Percentiles rank a stretch among this genome's conserved stretches.
phyloP scores from a whole-genome alignment of 1,140 invertebrate genomes.

The Sminthurides bifidus region DNA sequence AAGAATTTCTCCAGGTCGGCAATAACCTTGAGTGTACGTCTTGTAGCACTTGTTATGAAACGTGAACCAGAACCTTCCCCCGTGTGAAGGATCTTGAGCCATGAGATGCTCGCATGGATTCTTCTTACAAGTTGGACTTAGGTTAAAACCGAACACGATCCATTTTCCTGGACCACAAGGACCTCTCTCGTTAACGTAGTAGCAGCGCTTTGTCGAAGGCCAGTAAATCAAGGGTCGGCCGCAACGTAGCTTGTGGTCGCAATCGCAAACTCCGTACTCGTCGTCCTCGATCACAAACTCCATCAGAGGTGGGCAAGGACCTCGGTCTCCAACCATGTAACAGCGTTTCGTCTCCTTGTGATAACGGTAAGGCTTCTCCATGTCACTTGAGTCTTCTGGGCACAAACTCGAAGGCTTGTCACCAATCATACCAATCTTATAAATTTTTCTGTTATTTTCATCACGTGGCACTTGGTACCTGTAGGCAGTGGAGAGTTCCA shows the following conservation, averaged over 20 bases:
- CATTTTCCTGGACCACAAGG: conserved; percentile 25
- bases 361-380: neutral
- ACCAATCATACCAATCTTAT: too few species aligned
- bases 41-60: conserved; percentile 22
- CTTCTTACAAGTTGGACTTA: conserved; percentile 16
- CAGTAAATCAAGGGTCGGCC: conserved; percentile 28
- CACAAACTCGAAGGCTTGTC: neutral
- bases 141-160: conserved; percentile 27
- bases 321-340: conserved; percentile 21
- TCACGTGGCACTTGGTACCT: too few species aligned
- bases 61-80: conserved; percentile 18
- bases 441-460: too few species aligned
- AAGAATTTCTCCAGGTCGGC: conserved; percentile 16
- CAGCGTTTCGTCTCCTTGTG: conserved; percentile 22
- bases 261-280: conserved; percentile 26
- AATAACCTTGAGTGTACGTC: conserved; percentile 22
- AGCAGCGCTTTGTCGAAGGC: conserved; percentile 22
- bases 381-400: neutral
- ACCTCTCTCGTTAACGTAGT: conserved; percentile 24
- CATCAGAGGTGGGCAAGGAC: conserved; percentile 27
- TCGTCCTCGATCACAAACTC: conserved; percentile 20
- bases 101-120: conserved; percentile 16
- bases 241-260: conserved; percentile 19
- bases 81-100: conserved; percentile 1
- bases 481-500: too few species aligned